phyloP scores from a whole-genome alignment of 2,113 vertebrate species.

The Salvelinus alpinus region DNA sequence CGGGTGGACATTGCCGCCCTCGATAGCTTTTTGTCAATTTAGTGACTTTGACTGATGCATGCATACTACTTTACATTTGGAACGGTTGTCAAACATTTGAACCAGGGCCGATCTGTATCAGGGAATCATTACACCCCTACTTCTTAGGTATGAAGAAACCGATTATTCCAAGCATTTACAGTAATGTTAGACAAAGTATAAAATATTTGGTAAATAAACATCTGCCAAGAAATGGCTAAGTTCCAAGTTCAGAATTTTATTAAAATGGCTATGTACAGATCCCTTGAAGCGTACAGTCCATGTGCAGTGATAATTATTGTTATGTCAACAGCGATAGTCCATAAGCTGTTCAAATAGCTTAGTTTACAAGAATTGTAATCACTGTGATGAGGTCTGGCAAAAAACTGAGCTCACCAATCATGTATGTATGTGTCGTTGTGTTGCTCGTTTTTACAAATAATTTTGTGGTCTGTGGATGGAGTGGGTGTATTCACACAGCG shows the following conservation, averaged over 20 bases:
- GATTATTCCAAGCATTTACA: conserved; percentile 41
- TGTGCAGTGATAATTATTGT: conserved; percentile 12
- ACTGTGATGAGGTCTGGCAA: background rate
- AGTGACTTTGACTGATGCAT: too few species aligned
- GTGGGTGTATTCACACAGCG: conserved; percentile 22
- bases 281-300: conserved; percentile 45
- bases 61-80: too few species aligned
- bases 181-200: conserved; percentile 42
- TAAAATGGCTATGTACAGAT: conserved; percentile 63
- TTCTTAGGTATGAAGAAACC: conserved; percentile 12
- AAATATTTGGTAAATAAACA: conserved; percentile 76
- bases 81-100: too few species aligned
- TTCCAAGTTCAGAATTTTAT: conserved; percentile 51
- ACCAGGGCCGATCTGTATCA: too few species aligned
- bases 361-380: background rate
- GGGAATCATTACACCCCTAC: too few species aligned
- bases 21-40: too few species aligned
- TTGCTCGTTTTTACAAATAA: conserved; percentile 15
- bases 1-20: too few species aligned
- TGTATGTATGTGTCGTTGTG: background rate
- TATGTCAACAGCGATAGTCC: background rate
- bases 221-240: conserved; percentile 57
- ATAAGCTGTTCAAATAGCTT: background rate
- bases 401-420: conserved; percentile 1
- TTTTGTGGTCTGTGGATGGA: conserved; percentile 13